Base-by-base conservation (phyloP, 2,113 vertebrate species). In the Murina feae region DNA sequence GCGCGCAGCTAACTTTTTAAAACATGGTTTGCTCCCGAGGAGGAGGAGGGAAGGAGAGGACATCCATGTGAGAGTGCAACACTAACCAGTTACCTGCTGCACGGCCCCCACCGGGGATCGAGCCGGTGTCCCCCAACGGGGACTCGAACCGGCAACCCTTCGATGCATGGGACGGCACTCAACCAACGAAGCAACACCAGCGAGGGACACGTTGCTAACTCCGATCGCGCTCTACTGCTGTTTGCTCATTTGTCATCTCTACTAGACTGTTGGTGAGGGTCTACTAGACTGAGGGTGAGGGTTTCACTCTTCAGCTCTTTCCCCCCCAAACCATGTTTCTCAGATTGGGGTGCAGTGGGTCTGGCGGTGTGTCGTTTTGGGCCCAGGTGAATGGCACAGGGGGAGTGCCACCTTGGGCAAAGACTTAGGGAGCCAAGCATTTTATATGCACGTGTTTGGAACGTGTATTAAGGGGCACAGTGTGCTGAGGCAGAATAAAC, bases 1-100 rank as follows among this genome's bases (percentile, higher is more conserved):
- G 75, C 1, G 0, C 2, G 14, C 16, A 13, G 35, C 42, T 42
- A 2, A 2, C 12, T 76, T 5, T n/a, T 1, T 10, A 23, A 28
- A 28, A 60, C 4, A 60, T 60, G 58, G 9, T 4, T 60, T 28
- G 58, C 11, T 28, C 58, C 23, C 28, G 8, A 23, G 23, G 58
- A 11, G 58, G 55, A 11, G 10, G 9, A 25, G 9, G 23, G 55
- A 25, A 25, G 10, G 58, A 25, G 55, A 60, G 58, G 25, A 25
- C 58, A 28, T 60, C 10, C 58, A 60, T 28, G 58, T 28, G 23
- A 28, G 3, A 60, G 9, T 25, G 23, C 58, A 28, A 28, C 58
- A 11, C 23, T 60, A 25, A 28, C 5, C 58, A 60, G 58, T 25
- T 28, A 60, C 25, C 58, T 60, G 23, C 58, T 11, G 10, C 23